phyloP scores from a whole-genome alignment of 2,888 invertebrate genomes.

The Troides aeacus region DNA sequence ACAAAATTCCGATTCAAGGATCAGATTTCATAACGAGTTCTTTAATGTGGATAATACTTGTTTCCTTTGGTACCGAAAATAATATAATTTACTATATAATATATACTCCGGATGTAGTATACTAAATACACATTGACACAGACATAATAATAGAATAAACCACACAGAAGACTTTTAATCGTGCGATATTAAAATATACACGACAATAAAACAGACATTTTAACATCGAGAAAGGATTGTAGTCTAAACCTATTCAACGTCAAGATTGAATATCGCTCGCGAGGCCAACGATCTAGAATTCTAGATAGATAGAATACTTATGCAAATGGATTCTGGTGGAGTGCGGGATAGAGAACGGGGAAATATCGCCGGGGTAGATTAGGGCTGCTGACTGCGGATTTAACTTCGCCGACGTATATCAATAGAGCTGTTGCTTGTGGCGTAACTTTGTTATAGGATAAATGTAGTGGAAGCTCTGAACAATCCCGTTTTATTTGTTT shows the following conservation, averaged over 20 bases:
- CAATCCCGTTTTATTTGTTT: constrained; percentile 1
- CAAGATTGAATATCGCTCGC: constrained; percentile 42
- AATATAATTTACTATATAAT: no score
- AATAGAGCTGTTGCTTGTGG: constrained; percentile 22
- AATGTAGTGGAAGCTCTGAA: not conserved
- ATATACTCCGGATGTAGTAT: no score
- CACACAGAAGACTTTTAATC: not conserved
- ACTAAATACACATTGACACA: no score
- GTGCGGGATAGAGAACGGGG: constrained; percentile 38
- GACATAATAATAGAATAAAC: not conserved
- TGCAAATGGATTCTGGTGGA: constrained; percentile 49
- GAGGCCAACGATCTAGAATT: constrained; percentile 41
- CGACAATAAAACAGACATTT: not conserved
- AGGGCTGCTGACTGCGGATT: constrained; percentile 42
- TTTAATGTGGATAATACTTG: no score
- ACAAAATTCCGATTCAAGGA: no score
- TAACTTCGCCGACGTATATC: constrained; percentile 36
- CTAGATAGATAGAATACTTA: constrained; percentile 52
- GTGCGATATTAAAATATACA: not conserved
- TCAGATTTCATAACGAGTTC: no score
- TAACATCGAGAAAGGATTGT: constrained; percentile 28
- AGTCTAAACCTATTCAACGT: constrained; percentile 43
- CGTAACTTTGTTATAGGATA: constrained; percentile 24
- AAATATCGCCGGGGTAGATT: constrained; percentile 45
- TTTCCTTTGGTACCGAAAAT: no score